phyloP scores from a whole-genome alignment of 2,113 vertebrate species.

The Leptocoma aspasia region DNA sequence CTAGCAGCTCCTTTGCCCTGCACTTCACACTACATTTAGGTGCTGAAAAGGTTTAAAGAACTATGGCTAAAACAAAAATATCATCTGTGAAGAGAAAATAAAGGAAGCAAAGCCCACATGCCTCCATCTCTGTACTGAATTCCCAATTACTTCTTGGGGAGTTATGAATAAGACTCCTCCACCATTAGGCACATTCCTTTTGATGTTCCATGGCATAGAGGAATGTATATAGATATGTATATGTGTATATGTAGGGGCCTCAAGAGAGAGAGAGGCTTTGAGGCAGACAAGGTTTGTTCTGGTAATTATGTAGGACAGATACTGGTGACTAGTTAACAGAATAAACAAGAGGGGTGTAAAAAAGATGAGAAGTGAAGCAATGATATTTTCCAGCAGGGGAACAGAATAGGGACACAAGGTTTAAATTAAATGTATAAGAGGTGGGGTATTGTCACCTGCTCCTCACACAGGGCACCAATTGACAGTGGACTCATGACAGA shows the following conservation, averaged over 20 bases:
- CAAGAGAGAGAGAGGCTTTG: not conserved
- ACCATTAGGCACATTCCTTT: not conserved
- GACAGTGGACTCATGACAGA: not conserved
- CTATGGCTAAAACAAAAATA: not conserved
- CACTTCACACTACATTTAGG: not conserved
- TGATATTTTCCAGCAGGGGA: not conserved
- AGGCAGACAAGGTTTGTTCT: not conserved
- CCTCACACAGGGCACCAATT: not conserved
- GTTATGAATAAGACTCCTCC: not conserved
- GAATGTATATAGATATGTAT: not conserved
- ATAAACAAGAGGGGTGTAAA: not conserved
- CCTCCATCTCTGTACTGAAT: not conserved
- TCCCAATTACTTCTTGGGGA: not conserved
- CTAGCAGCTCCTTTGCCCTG: not conserved
- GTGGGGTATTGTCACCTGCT: not conserved
- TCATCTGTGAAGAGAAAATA: not conserved
- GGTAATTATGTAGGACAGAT: not conserved
- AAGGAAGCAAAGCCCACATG: not conserved
- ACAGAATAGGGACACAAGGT: not conserved
- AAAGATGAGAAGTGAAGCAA: not conserved
- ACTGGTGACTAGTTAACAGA: not conserved
- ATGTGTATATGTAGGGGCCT: not conserved
- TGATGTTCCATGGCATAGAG: not conserved
- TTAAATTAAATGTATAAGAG: not conserved
- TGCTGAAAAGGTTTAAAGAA: not conserved